Percentiles rank a stretch among this genome's conserved stretches.
Conservation (phyloP, 2,797 vertebrate species). For the Protosalanx chinensis region DNA sequence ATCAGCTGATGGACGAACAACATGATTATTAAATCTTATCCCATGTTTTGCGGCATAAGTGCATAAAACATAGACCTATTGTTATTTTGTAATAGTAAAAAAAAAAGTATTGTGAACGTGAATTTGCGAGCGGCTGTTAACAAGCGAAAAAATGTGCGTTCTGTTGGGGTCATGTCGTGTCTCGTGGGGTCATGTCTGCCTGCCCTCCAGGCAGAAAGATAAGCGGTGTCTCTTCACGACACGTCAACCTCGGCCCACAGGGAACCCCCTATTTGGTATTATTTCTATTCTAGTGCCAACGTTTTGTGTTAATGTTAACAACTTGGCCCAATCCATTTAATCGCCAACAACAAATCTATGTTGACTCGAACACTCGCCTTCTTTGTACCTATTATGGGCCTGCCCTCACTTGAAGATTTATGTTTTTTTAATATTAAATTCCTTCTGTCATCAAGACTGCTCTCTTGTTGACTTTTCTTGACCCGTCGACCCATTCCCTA, state of each 20-base stretch:
- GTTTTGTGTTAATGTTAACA: slow-evolving; percentile 90
- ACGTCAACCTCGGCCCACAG: slow-evolving; percentile 42
- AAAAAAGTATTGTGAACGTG: background rate
- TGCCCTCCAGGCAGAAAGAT: slow-evolving; percentile 24
- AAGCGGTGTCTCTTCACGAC: slow-evolving; percentile 42
- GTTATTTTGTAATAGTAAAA: background rate
- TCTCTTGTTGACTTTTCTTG: slow-evolving; percentile 99
- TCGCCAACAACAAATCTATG: slow-evolving; percentile 82
- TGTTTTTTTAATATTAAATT: slow-evolving; percentile 99
- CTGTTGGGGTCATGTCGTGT: slow-evolving; percentile 1
- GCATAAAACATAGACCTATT: background rate
- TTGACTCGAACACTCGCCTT: slow-evolving; percentile 82
- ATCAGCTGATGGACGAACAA: background rate
- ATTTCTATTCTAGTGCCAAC: slow-evolving; percentile 75
- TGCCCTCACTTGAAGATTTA: slow-evolving; percentile 94
- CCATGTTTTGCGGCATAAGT: background rate
- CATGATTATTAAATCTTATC: background rate
- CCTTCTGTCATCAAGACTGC: slow-evolving; percentile 89
- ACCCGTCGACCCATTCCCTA: slow-evolving; percentile 82
- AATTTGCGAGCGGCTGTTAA: background rate
- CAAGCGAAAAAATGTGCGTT: background rate
- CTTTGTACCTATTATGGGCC: slow-evolving; percentile 85
- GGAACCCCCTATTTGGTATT: slow-evolving; percentile 55
- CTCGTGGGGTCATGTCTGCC: background rate
- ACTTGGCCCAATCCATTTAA: slow-evolving; percentile 77